These are phyloP conservation scores for Cotesia vestalis DNA, from an alignment of 1,140 invertebrate species.

Conservation along the genomic window DNA sequence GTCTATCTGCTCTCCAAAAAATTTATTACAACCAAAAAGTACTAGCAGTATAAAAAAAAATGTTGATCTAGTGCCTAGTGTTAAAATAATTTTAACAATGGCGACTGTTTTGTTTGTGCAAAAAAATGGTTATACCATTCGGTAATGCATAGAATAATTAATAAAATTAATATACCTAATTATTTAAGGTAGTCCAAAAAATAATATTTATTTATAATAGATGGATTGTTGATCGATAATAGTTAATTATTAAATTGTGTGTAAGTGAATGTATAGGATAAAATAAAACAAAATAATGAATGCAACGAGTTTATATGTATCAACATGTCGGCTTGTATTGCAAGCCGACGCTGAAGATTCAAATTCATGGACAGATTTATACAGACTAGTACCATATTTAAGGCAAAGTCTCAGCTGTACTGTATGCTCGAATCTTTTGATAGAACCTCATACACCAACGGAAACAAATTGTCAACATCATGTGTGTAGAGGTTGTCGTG, in stretches of 20 bases:
- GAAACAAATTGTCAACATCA: conserved; percentile 87
- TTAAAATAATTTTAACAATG: conserved; percentile 49
- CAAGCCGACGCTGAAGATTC: conserved; percentile 75
- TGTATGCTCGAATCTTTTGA: conserved; percentile 84
- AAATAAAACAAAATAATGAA: conserved; percentile 71
- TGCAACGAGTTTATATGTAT: conserved; percentile 84
- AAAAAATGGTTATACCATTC: conserved; percentile 49
- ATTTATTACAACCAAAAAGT: too few relatives aligned
- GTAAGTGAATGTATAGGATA: too few relatives aligned
- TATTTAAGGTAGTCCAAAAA: not conserved
- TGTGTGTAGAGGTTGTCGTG: conserved; percentile 83
- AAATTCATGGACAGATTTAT: conserved; percentile 81
- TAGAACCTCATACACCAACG: conserved; percentile 82
- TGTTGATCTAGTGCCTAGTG: conserved; percentile 1
- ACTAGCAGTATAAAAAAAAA: conserved; percentile 2
- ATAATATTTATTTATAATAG: conserved; percentile 5
- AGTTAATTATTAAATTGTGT: not conserved
- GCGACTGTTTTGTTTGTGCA: conserved; percentile 59
- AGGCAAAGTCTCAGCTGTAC: conserved; percentile 87
- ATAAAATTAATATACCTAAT: too few relatives aligned
- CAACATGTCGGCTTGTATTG: conserved; percentile 82
- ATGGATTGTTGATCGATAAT: not conserved
- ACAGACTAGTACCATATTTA: conserved; percentile 82
- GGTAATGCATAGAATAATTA: conserved; percentile 39
- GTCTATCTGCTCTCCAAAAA: too few relatives aligned